Conservation (phyloP, 1,140 invertebrate species). For the Steinernema feltiae region DNA sequence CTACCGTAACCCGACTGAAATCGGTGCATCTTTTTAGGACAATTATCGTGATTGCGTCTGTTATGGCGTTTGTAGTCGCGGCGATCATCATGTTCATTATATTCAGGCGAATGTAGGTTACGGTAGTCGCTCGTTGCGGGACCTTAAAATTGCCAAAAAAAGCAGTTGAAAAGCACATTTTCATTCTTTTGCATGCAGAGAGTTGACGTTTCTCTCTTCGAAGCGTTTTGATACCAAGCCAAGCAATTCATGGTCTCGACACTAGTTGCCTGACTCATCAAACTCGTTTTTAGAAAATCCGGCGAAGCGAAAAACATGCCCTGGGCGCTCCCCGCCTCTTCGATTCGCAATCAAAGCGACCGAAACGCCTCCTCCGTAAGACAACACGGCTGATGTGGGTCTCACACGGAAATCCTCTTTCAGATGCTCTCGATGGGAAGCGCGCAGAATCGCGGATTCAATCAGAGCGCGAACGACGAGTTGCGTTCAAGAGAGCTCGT, state of each 20-base stretch:
- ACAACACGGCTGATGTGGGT: neutral
- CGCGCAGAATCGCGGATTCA: neutral
- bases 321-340: neutral
- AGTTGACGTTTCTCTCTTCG: neutral
- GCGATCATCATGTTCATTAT: conserved; percentile 22
- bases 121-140: neutral
- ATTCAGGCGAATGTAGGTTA: conserved; percentile 20
- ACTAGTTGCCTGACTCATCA: no score
- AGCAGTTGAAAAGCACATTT: no score
- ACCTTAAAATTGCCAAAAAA: neutral
- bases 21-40: no score
- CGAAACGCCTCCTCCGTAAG: neutral
- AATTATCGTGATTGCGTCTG: conserved; percentile 24
- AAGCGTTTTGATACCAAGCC: no score
- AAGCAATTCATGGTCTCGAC: no score
- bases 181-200: no score
- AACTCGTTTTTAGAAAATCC: neutral
- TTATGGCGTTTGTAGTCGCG: conserved; percentile 24
- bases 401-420: neutral
- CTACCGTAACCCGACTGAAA: no score
- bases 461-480: neutral
- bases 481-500: neutral
- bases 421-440: conserved; percentile 5
- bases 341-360: neutral
- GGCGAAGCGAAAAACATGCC: conserved; percentile 4